Evolutionary conservation across 2,888 invertebrate genomes (phyloP).

Genomic region (Agrotis puta): DNA sequence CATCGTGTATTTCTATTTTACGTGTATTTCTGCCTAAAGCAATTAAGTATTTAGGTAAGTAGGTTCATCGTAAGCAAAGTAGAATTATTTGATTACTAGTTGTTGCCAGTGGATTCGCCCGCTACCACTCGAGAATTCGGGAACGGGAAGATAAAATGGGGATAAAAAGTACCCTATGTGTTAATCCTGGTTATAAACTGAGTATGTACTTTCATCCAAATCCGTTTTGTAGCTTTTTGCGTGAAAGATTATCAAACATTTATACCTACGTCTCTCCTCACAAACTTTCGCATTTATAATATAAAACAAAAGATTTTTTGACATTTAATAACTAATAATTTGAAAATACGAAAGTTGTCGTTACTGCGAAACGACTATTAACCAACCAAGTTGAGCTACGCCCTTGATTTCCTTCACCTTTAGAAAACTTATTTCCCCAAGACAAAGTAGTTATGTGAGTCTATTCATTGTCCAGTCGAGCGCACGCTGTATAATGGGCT

Average conservation of each 20-base stretch:
- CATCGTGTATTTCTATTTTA: background rate
- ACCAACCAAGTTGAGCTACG: constrained; percentile 9
- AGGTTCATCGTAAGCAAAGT: background rate
- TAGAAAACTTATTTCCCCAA: constrained; percentile 59
- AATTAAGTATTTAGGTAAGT: background rate
- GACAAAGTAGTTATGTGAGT: constrained; percentile 61
- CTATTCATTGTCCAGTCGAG: constrained; percentile 68
- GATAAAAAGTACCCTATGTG: too few relatives aligned
- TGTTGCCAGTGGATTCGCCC: too few relatives aligned
- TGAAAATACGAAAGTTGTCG: background rate
- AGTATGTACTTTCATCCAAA: too few relatives aligned
- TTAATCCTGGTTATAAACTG: too few relatives aligned
- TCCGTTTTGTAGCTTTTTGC: too few relatives aligned
- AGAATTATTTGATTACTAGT: too few relatives aligned
- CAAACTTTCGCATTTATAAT: too few relatives aligned
- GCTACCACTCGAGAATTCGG: too few relatives aligned
- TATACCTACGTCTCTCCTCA: too few relatives aligned
- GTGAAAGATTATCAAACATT: too few relatives aligned
- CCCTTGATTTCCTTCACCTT: constrained; percentile 37
- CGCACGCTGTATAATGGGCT: constrained; percentile 66
- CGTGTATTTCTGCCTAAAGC: background rate
- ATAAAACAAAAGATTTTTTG: background rate
- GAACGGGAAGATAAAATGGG: too few relatives aligned
- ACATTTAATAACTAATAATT: background rate
- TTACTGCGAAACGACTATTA: background rate